Evolutionary conservation across 1,140 invertebrate species (phyloP).

Genomic region (Mizuhopecten yessoensis): DNA sequence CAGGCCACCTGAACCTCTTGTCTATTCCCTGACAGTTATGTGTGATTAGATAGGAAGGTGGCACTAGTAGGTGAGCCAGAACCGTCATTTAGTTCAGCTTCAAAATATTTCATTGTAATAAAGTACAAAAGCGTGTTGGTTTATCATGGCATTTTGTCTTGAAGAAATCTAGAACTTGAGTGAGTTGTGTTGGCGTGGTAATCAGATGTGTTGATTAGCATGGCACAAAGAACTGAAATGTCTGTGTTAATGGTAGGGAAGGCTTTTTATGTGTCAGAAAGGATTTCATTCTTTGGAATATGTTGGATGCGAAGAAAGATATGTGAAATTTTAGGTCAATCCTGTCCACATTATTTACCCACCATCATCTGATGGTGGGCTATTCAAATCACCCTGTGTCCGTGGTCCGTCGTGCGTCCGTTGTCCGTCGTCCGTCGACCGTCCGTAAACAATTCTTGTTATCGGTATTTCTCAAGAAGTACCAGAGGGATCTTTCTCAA

Average conservation of each 20-base stretch:
- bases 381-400: no score
- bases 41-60: not conserved
- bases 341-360: no score
- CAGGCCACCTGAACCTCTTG: not conserved
- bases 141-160: not conserved
- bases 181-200: not conserved
- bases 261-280: not conserved
- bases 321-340: not conserved
- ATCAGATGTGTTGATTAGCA: not conserved
- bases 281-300: not conserved
- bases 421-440: no score
- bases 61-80: not conserved
- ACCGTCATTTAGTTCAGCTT: not conserved
- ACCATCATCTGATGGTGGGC: no score
- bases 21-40: not conserved
- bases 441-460: no score
- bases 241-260: not conserved
- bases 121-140: not conserved
- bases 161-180: not conserved
- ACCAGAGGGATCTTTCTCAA: no score
- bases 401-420: no score
- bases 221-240: not conserved
- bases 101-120: not conserved
- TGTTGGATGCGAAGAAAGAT: not conserved
- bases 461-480: no score